Conservation (phyloP, 2,888 invertebrate genomes). For the Zonitis immaculata region DNA sequence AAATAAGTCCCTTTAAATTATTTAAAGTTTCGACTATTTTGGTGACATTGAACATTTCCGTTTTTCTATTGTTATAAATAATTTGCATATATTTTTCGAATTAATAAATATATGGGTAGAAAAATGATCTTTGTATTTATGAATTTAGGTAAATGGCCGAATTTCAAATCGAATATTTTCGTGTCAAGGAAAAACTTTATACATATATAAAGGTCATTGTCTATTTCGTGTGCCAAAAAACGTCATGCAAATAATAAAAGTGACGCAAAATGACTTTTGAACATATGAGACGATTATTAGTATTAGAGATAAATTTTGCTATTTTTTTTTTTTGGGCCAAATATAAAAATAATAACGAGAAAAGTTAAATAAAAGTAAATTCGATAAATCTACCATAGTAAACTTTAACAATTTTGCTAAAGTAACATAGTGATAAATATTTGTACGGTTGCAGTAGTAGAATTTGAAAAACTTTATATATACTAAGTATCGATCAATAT, state of each 20-base stretch:
- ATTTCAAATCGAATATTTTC: neutral
- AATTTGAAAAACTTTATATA: neutral
- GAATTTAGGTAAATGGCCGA: neutral
- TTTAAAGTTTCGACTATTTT: neutral
- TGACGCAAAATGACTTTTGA: neutral
- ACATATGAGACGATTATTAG: neutral
- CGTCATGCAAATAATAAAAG: neutral
- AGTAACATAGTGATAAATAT: conserved; percentile 2
- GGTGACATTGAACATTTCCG: neutral
- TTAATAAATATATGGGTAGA: too few relatives aligned
- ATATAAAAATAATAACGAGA: neutral
- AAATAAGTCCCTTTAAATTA: too few relatives aligned
- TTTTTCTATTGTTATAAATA: neutral
- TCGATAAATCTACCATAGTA: conserved; percentile 1
- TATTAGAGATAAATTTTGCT: neutral
- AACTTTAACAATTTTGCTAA: conserved; percentile 2
- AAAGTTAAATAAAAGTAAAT: neutral
- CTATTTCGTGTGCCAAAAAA: neutral
- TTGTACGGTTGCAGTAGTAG: neutral
- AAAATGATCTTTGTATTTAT: too few relatives aligned
- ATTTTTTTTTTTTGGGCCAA: neutral
- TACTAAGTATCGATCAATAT: neutral
- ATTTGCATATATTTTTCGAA: neutral
- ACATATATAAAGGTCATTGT: neutral
- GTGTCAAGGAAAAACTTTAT: conserved; percentile 1